Evolutionary conservation across 1,140 invertebrate genomes (phyloP), one percentile per base, ranked within the genome.

Genomic region (Zaprionus davidi): DNA sequence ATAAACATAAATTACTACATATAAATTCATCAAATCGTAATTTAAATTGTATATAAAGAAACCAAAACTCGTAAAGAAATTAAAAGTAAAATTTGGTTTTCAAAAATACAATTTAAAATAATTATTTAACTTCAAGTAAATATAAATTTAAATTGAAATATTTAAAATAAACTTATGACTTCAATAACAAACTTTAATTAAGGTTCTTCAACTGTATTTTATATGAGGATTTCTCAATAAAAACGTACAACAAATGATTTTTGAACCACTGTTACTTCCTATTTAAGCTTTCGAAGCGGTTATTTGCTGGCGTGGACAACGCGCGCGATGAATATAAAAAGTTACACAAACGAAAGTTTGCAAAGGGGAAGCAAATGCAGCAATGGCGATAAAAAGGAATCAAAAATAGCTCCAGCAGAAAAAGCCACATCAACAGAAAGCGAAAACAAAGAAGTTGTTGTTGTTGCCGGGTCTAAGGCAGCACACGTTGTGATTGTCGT

Each of bases 261-360:
- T 51, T 24, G 22, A 49, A 12, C 51, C 38, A 71, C 55, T 60
- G 68, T 71, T 41, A 20, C 2, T 13, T 56, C 28, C 22, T 46
- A 44, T 28, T 71, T 36, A 71, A 71, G 60, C 60, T 66, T 59
- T 44, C 44, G 62, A 58, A 59, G 36, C 26, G 46, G 55, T 63
- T 55, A 53, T 41, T 57, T 72, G 73, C 69, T 46, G 63, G 44
- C 74, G 74, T 72, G 28, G 67, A 70, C 51, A 34, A 55, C 46
- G 41, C 67, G 58, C 60, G 57, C 20, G 36, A 41, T 72, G 70
- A 72, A 73, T 73, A 62, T 77, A 73, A 72, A 72, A 62, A 76
- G 70, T 76, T 67, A 62, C 63, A 73, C 74, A 71, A 71, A 73
- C 53, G 79, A 85, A 76, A 86, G 82, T 76, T 72, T 76, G 44